Conservation (phyloP, 2,113 vertebrate species). For the Cyprinodon brontotheroides region DNA sequence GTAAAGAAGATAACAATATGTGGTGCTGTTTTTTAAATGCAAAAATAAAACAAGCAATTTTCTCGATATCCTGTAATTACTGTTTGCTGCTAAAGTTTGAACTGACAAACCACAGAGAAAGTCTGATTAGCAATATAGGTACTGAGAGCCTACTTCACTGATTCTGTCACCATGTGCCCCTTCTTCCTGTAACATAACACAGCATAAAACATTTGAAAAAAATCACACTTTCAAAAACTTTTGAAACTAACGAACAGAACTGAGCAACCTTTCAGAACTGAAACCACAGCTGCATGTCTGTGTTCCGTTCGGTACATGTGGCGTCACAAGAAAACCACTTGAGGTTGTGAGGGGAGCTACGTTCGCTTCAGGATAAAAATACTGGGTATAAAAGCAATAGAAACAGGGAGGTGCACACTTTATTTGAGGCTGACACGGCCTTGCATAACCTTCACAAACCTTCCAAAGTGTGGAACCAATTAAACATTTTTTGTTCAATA, state of each 20-base stretch:
- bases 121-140: background rate
- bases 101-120: background rate
- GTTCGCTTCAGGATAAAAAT: conserved; percentile 37
- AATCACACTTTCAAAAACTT: background rate
- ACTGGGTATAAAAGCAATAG: conserved; percentile 31
- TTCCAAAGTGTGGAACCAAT: background rate
- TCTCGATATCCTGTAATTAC: background rate
- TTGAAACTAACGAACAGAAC: background rate
- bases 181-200: background rate
- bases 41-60: background rate
- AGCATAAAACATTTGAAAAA: background rate
- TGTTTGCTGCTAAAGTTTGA: background rate
- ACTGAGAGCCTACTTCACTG: background rate
- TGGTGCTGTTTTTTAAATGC: background rate
- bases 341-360: background rate
- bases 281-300: background rate
- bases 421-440: too few relatives aligned
- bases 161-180: background rate
- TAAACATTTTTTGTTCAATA: background rate
- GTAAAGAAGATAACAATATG: background rate
- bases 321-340: conserved; percentile 14
- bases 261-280: background rate
- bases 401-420: background rate
- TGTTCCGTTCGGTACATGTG: background rate
- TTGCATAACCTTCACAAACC: background rate